Evolutionary conservation across 2,113 vertebrate genomes (phyloP).

Genomic region (Daubentonia madagascariensis): DNA sequence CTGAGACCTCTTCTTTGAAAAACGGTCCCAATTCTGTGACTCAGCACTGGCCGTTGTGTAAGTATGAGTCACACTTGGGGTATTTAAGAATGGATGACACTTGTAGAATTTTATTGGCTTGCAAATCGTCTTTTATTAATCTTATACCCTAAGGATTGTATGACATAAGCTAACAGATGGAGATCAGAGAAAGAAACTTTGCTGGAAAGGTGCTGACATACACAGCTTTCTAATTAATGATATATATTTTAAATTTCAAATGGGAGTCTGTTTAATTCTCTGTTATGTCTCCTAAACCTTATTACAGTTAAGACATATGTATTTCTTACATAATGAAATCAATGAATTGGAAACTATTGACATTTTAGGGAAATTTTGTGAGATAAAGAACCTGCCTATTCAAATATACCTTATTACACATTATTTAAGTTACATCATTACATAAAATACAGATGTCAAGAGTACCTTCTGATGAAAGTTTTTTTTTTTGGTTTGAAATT

Average conservation of each 20-base stretch:
- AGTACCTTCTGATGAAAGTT: not conserved
- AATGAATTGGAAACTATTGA: not conserved
- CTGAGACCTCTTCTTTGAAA: not conserved
- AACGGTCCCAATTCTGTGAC: not conserved
- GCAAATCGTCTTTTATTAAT: not conserved
- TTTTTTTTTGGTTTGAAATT: not conserved
- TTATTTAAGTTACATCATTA: not conserved
- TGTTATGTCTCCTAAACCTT: not conserved
- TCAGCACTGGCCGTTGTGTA: not conserved
- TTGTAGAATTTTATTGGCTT: not conserved
- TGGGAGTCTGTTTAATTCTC: not conserved
- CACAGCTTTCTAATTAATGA: not conserved
- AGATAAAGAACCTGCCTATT: not conserved
- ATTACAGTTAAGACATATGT: not conserved
- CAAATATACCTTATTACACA: not conserved
- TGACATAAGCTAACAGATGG: not conserved
- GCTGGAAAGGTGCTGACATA: not conserved
- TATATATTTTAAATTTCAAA: not conserved
- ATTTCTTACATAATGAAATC: not conserved
- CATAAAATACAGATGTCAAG: not conserved
- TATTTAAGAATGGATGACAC: not conserved
- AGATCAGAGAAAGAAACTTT: not conserved
- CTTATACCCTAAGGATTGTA: not conserved
- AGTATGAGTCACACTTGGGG: not conserved
- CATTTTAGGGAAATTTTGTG: not conserved